These are phyloP conservation scores for Chaetogeoica ovagalla DNA, from an alignment of 2,888 invertebrate species.

Conservation along the genomic window DNA sequence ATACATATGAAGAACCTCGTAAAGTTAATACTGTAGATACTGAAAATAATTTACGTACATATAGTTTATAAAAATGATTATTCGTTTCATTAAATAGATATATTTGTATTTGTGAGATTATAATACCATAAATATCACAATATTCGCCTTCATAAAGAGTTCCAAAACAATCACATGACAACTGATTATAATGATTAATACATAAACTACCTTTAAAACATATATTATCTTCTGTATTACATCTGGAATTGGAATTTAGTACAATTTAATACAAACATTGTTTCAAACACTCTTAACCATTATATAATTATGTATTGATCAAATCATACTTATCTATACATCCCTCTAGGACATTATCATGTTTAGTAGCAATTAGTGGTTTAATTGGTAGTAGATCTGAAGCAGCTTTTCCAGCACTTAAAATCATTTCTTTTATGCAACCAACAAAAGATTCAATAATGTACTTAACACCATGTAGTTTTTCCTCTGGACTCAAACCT, in stretches of 20 bases:
- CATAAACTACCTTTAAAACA: conserved; percentile 87
- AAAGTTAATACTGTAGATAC: conserved; percentile 85
- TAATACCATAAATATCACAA: conserved; percentile 88
- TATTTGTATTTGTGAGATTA: neutral
- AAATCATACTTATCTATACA: conserved; percentile 72
- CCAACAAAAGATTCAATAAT: conserved; percentile 92
- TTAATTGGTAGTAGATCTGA: conserved; percentile 79
- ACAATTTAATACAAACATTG: neutral
- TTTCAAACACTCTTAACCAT: neutral
- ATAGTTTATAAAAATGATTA: neutral
- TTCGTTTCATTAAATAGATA: neutral
- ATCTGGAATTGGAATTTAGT: conserved; percentile 60
- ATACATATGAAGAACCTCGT: conserved; percentile 88
- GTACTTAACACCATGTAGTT: conserved; percentile 85
- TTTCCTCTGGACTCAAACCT: conserved; percentile 86
- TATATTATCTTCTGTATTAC: conserved; percentile 77
- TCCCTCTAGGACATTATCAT: conserved; percentile 86
- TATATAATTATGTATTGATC: neutral
- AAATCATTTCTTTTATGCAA: conserved; percentile 83
- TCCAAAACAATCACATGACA: conserved; percentile 91
- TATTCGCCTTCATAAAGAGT: conserved; percentile 88
- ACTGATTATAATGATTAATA: conserved; percentile 86
- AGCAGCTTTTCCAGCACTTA: conserved; percentile 84
- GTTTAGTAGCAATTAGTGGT: conserved; percentile 82
- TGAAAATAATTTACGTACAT: conserved; percentile 59